phyloP scores from a whole-genome alignment of 2,888 invertebrate genomes.

The Phaonia tiefii region DNA sequence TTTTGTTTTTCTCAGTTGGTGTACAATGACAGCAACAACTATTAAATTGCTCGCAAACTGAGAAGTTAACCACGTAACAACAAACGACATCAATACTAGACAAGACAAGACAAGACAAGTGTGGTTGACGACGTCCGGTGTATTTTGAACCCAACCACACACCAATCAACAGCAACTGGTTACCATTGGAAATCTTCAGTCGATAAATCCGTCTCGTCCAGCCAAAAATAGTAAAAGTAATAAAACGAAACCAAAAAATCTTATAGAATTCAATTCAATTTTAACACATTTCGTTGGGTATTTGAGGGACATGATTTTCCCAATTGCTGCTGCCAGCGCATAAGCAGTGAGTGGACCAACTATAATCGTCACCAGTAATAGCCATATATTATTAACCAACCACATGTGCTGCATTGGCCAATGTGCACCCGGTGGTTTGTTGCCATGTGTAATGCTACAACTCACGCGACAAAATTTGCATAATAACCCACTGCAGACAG shows the following conservation, averaged over 20 bases:
- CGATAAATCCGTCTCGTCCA: neutral
- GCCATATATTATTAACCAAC: neutral
- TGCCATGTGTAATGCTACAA: slow-evolving; percentile 59
- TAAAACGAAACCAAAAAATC: slow-evolving; percentile 13
- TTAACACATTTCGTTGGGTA: slow-evolving; percentile 48
- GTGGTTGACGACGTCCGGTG: slow-evolving; percentile 39
- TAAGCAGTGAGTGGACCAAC: neutral
- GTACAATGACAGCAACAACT: too few species aligned
- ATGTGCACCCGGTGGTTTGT: slow-evolving; percentile 33
- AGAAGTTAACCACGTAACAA: slow-evolving; percentile 36
- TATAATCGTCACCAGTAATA: too few species aligned
- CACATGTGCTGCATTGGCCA: slow-evolving; percentile 54
- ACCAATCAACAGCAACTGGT: slow-evolving; percentile 39
- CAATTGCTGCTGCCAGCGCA: neutral
- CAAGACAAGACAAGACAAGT: slow-evolving; percentile 39
- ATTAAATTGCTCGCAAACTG: too few species aligned
- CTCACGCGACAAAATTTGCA: slow-evolving; percentile 67
- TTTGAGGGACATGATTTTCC: slow-evolving; percentile 41
- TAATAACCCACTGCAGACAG: slow-evolving; percentile 28
- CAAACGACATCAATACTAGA: slow-evolving; percentile 38
- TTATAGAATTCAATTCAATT: slow-evolving; percentile 58
- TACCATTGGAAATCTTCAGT: slow-evolving; percentile 50
- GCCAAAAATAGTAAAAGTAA: slow-evolving; percentile 1
- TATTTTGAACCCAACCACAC: neutral
- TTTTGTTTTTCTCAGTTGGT: too few species aligned